Percentiles rank a stretch among this genome's conserved stretches.
Conservation (phyloP, 2,797 vertebrate genomes). For the Sebastes oblongus region DNA sequence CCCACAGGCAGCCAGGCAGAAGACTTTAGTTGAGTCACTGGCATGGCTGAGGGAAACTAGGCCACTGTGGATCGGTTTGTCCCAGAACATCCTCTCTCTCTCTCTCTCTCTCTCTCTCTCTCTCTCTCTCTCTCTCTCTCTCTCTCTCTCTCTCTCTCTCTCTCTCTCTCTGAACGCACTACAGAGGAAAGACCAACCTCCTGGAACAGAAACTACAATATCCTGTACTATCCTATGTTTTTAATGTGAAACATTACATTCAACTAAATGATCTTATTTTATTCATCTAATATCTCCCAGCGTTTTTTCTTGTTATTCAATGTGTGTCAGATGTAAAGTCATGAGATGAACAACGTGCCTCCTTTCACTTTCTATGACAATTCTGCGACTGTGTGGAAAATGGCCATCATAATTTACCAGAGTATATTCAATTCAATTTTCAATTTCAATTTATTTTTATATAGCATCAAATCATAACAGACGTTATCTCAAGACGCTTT, state of each 20-base stretch:
- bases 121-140: slow-evolving; percentile 16
- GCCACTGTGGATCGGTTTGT: slow-evolving; percentile 72
- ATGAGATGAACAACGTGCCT: slow-evolving; percentile 14
- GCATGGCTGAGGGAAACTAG: slow-evolving; percentile 72
- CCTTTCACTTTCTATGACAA: neutral
- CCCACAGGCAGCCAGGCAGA: slow-evolving; percentile 73
- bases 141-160: neutral
- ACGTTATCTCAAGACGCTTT: too few relatives aligned
- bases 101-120: neutral
- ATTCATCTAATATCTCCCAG: neutral
- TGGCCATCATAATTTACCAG: neutral
- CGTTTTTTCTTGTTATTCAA: neutral
- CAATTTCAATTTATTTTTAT: too few relatives aligned
- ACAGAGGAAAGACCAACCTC: slow-evolving; percentile 28
- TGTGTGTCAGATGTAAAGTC: slow-evolving; percentile 2
- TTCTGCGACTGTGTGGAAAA: neutral
- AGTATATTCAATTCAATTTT: neutral
- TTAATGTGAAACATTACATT: neutral
- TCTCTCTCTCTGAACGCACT: slow-evolving; percentile 7
- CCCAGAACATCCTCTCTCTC: slow-evolving; percentile 62
- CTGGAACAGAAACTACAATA: slow-evolving; percentile 10
- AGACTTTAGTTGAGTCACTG: slow-evolving; percentile 77
- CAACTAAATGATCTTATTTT: neutral
- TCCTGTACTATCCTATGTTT: neutral
- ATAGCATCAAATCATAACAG: too few relatives aligned